Percentiles rank a stretch among this genome's conserved stretches.
phyloP scores from a whole-genome alignment of 2,797 vertebrate species.

The Acestrorhynchus altus region DNA sequence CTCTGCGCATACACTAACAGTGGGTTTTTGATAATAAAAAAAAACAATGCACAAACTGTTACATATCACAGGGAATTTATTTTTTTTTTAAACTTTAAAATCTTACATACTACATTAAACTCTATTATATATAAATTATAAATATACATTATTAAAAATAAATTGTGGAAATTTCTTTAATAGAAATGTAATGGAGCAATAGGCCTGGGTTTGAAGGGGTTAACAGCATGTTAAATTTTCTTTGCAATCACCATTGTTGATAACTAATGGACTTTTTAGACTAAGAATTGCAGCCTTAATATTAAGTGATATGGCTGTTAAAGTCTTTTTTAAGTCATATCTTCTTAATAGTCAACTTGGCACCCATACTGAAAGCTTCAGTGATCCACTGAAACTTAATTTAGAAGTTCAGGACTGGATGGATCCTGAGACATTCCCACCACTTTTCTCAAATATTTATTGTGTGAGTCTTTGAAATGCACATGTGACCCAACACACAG shows the following conservation, averaged over 20 bases:
- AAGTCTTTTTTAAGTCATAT: constrained; percentile 18
- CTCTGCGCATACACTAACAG: too few species aligned
- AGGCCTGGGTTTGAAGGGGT: too few species aligned
- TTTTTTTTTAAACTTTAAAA: too few species aligned
- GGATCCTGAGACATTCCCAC: constrained; percentile 34
- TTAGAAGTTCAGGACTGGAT: background rate
- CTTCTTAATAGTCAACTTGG: constrained; percentile 28
- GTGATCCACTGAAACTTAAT: constrained; percentile 11
- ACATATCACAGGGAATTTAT: too few species aligned
- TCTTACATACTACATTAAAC: too few species aligned
- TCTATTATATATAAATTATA: too few species aligned
- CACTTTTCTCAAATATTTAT: constrained; percentile 42
- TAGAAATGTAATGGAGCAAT: too few species aligned
- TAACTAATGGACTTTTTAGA: background rate
- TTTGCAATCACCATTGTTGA: too few species aligned
- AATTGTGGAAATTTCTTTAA: too few species aligned
- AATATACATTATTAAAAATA: too few species aligned
- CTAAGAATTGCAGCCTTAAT: background rate
- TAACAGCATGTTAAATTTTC: background rate
- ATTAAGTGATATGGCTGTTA: constrained; percentile 4
- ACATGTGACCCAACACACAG: constrained; percentile 39
- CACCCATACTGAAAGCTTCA: constrained; percentile 50
- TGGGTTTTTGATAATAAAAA: too few species aligned
- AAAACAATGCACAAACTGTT: too few species aligned
- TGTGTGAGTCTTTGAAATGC: constrained; percentile 48